A percentile compares a stretch with the other conserved stretches of the same genome.
Evolutionary conservation across 2,113 vertebrate genomes (phyloP).

Genomic region (Piprites chloris): DNA sequence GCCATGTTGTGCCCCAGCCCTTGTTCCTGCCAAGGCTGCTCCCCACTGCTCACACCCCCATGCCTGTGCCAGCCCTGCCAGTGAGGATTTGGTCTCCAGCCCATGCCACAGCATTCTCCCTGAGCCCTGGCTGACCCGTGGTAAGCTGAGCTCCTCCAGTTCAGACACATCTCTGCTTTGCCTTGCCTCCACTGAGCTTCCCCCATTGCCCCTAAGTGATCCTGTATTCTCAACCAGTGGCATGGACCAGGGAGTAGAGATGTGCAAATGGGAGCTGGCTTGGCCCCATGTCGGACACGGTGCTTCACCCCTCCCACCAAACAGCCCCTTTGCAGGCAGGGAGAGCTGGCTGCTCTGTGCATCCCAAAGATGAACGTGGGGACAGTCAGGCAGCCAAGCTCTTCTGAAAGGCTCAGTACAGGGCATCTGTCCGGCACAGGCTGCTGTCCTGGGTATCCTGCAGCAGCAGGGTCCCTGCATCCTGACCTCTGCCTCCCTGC

Average conservation of each 20-base stretch:
- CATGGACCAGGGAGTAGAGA: not conserved
- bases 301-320: fast-evolving
- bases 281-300: fast-evolving
- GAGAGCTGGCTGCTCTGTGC: not conserved
- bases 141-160: not conserved
- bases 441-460: not conserved
- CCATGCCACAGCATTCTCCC: not conserved
- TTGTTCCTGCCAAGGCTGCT: not conserved
- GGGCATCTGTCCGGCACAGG: not conserved
- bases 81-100: not conserved
- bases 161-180: not conserved
- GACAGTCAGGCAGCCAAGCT: not conserved
- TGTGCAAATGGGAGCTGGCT: not conserved
- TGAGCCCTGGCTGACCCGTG: fast-evolving
- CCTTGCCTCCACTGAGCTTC: not conserved
- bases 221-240: not conserved
- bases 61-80: not conserved
- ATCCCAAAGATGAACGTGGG: not conserved
- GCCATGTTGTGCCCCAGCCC: not conserved
- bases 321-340: not conserved
- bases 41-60: not conserved
- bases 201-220: not conserved
- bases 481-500: not conserved
- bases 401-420: conserved; percentile 34
- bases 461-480: not conserved